These are phyloP conservation scores for Perdita meconis DNA, from an alignment of 2,888 invertebrate species.

Conservation along the genomic window DNA sequence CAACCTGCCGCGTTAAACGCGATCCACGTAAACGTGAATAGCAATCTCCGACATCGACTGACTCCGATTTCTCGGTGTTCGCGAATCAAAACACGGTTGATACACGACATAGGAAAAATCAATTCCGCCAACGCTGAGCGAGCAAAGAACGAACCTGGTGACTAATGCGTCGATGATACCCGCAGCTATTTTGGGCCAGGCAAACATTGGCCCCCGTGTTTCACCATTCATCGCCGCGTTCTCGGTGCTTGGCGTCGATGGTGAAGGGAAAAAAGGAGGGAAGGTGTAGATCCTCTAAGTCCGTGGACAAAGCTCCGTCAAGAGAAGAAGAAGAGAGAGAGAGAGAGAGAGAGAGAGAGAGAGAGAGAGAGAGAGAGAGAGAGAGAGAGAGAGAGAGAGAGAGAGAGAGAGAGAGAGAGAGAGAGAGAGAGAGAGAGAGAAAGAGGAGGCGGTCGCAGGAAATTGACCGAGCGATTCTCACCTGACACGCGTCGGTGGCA, in stretches of 20 bases:
- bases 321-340: too few species aligned
- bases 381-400: background rate
- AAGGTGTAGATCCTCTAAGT: background rate
- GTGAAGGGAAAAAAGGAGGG: background rate
- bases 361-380: background rate
- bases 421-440: background rate
- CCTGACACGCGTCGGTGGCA: constrained; percentile 49
- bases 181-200: constrained; percentile 21
- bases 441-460: constrained; percentile 17
- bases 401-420: background rate
- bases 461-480: constrained; percentile 61
- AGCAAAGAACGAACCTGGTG: constrained; percentile 9
- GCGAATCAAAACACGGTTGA: background rate
- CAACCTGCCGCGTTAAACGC: too few species aligned
- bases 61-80: too few species aligned
- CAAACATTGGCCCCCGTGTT: constrained; percentile 26
- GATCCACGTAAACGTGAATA: too few species aligned
- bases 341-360: background rate
- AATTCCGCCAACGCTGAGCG: constrained; percentile 5
- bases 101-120: background rate
- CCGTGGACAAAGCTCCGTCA: background rate
- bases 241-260: background rate
- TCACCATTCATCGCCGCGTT: constrained; percentile 8
- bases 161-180: constrained; percentile 27
- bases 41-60: too few species aligned